phyloP scores from a whole-genome alignment of 2,888 invertebrate species.

The Agonum fuliginosum region DNA sequence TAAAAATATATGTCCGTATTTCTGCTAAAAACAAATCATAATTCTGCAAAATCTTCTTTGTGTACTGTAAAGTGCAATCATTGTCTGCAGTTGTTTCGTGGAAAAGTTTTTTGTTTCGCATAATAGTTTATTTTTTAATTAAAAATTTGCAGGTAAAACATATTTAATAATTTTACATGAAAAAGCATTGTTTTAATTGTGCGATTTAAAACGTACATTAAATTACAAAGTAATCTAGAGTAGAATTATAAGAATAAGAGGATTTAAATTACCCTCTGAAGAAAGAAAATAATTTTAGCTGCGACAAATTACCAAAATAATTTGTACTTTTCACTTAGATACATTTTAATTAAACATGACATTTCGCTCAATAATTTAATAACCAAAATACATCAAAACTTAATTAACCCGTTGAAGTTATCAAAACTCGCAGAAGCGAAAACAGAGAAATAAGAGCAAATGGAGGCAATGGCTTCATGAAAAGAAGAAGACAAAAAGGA shows the following conservation, averaged over 20 bases:
- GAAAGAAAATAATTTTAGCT: conserved; percentile 23
- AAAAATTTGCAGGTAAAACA: neutral
- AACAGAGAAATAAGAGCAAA: neutral
- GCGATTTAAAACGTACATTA: conserved; percentile 1
- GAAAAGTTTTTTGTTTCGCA: no score
- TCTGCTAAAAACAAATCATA: no score
- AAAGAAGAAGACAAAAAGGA: conserved; percentile 15
- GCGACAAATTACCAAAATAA: conserved; percentile 39
- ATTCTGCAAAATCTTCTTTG: no score
- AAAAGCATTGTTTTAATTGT: neutral
- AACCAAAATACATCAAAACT: conserved; percentile 54
- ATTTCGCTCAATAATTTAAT: conserved; percentile 53
- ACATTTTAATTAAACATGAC: conserved; percentile 40
- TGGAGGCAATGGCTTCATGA: neutral
- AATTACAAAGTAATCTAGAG: conserved; percentile 17
- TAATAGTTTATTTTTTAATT: conserved; percentile 8
- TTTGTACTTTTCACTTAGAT: conserved; percentile 22
- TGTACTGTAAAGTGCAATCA: no score
- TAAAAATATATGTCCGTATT: no score
- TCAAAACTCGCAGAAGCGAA: conserved; percentile 27
- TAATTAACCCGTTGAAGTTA: conserved; percentile 48
- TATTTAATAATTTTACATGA: no score
- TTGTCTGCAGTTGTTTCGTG: no score
- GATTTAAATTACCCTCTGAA: conserved; percentile 18
- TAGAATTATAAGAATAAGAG: conserved; percentile 17